Evolutionary conservation across 2,888 invertebrate genomes (phyloP), one percentile per base, ranked within the genome.

Genomic region (Cecidostiba fungosa): DNA sequence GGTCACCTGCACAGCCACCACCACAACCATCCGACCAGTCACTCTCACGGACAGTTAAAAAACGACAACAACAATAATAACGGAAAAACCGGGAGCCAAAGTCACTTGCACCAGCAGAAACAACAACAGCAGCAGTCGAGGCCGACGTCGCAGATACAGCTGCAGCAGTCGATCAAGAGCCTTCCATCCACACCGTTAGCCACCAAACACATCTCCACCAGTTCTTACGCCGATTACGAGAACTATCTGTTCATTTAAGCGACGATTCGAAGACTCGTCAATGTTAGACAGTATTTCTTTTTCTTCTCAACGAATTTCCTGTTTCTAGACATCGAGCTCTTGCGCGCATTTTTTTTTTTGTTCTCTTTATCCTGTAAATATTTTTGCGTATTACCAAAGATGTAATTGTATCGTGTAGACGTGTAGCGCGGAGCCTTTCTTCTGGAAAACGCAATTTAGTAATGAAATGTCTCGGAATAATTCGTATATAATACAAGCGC

Each of bases 201-300:
- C n/a, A 89, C 92, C 32, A 93, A 93, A 86, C 93, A 93, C 84
- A 89, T 93, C 47, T 90, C 92, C 8, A 88, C 92, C 6, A 87
- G 90, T 12, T 93, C 94, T 82, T 95, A 95, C 89, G 95, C 95
- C 70, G 95, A 95, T 88, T 96, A 96, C 90, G 95, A 96, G 90
- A 96, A 96, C 92, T 96, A 95, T 91, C 95, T 96, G 90, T 96
- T 95, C 91, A 96, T 96, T 90, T 96, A 92, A 94, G 23, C 29
- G 8, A 1, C 26, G 47, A 14, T 76, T 3, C 26, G 26, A 2
- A 23, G 12, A 10, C 12, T 14, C n/a, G 23, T 54, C 29, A 14
- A 66, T 14, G 12, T 50, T 12, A 43, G 43, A 29, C 26, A 66
- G 66, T 66, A 66, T 66, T 66, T 66, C n/a, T n/a, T n/a, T n/a